Evolutionary conservation across 2,113 vertebrate genomes (phyloP), one percentile per base, ranked within the genome.

Genomic region (Anolis carolinensis): DNA sequence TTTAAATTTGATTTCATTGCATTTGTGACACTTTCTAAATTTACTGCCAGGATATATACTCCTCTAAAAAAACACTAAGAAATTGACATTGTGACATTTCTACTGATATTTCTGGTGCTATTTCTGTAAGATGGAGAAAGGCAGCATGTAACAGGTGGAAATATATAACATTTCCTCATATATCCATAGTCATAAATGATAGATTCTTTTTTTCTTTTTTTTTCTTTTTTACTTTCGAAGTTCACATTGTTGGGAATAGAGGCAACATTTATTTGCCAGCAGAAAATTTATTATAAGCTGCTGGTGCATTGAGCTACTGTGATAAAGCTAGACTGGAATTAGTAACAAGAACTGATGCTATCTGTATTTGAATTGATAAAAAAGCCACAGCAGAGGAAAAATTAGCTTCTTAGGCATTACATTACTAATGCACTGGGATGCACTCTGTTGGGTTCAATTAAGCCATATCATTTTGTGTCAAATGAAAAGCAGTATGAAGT

Each of bases 291-390:
- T 84, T 63, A 32, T 90, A 76, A 25, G 25, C 0, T 23, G 82
- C 4, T 74, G 62, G 32, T 34, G 3, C 39, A 18, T 68, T 65
- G 20, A 48, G 36, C 7, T 4, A n/a, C 39, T 20, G 32, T 76
- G 77, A 74, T 88, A 79, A 80, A 79, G 44, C 6, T n/a, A 81
- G 30, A 63, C 39, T 85, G 67, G 30, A 74, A 78, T 65, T 81
- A 30, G 2, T 84, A 82, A 82, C 32, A 78, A 39, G 3, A 55
- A 52, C 3, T 77, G 27, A 63, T 87, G 63, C 23, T 30, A 78
- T 70, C 30, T 78, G 52, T 86, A 63, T 21, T 13, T 52, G 48
- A 27, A 52, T 14, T 67, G 14, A 75, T 78, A 81, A 65, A 88
- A 44, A 65, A 1, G 1, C 39, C 52, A 16, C 2, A 62, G 65